Evolutionary conservation across 1,140 invertebrate species (phyloP).

Genomic region (Drosophila tropicalis): DNA sequence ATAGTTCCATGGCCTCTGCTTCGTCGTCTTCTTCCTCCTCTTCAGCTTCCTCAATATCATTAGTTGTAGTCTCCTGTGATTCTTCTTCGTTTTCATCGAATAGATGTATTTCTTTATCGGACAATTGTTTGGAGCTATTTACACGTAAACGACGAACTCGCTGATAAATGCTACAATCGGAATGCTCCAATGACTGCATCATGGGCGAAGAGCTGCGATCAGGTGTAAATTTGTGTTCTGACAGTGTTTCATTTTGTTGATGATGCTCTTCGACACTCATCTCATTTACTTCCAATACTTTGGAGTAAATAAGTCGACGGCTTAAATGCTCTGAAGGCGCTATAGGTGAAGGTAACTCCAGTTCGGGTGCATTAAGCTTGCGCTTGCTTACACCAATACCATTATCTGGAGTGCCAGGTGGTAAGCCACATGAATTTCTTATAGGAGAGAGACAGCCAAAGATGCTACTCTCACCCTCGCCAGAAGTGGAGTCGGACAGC

Average conservation of each 20-base stretch:
- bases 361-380: constrained; percentile 53
- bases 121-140: constrained; percentile 47
- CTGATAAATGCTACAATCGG: constrained; percentile 68
- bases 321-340: constrained; percentile 64
- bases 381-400: constrained; percentile 46
- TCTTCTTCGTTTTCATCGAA: constrained; percentile 9
- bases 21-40: constrained; percentile 51
- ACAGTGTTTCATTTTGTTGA: constrained; percentile 44
- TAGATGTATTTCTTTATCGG: constrained; percentile 2
- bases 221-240: constrained; percentile 63
- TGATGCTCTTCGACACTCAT: constrained; percentile 27
- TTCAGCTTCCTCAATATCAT: constrained; percentile 25
- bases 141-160: constrained; percentile 59
- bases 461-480: constrained; percentile 58
- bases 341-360: constrained; percentile 69
- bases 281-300: constrained; percentile 22
- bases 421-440: constrained; percentile 62
- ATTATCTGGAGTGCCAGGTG: constrained; percentile 55
- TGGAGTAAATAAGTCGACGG: constrained; percentile 37
- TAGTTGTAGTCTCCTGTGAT: not conserved
- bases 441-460: constrained; percentile 80
- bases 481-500: constrained; percentile 62
- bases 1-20: constrained; percentile 72
- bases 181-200: constrained; percentile 45
- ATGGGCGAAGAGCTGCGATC: constrained; percentile 76